Conservation (phyloP, 2,888 invertebrate genomes). For the Ganaspis brasiliensis region DNA sequence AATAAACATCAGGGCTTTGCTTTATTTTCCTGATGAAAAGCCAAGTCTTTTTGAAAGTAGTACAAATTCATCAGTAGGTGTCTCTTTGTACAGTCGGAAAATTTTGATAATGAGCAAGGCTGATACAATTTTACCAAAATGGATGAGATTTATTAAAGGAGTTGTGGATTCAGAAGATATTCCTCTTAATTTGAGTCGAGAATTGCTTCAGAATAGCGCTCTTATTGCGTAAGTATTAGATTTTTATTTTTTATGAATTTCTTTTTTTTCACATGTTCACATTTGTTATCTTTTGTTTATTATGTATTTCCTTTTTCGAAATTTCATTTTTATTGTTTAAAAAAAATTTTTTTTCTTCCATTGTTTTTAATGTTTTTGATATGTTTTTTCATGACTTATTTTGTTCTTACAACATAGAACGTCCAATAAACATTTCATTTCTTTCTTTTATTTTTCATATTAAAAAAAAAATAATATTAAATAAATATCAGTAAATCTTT, state of each 20-base stretch:
- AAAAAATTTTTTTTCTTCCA: no score
- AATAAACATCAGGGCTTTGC: slow-evolving; percentile 92
- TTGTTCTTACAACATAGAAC: no score
- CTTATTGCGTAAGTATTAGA: slow-evolving; percentile 87
- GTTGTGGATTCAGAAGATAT: slow-evolving; percentile 99
- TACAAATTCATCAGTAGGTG: slow-evolving; percentile 91
- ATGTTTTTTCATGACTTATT: no score
- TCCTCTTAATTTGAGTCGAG: slow-evolving; percentile 97
- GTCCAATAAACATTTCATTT: no score
- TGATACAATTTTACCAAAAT: slow-evolving; percentile 95
- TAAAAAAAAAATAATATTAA: no score
- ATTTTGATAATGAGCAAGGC: slow-evolving; percentile 96
- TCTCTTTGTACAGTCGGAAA: slow-evolving; percentile 95
- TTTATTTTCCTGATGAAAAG: slow-evolving; percentile 97
- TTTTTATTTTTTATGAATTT: slow-evolving; percentile 51
- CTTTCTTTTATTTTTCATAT: no score
- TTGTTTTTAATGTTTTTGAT: no score
- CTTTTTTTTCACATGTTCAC: no score
- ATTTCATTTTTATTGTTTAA: no score
- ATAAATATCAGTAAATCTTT: no score
- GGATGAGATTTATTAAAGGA: slow-evolving; percentile 97
- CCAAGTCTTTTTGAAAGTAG: slow-evolving; percentile 96
- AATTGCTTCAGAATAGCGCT: slow-evolving; percentile 95
- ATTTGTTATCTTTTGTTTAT: no score
- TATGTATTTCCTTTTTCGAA: no score